A percentile compares a stretch with the other conserved stretches of the same genome.
phyloP scores from a whole-genome alignment of 2,888 invertebrate species.

The Crepidodera aurea region DNA sequence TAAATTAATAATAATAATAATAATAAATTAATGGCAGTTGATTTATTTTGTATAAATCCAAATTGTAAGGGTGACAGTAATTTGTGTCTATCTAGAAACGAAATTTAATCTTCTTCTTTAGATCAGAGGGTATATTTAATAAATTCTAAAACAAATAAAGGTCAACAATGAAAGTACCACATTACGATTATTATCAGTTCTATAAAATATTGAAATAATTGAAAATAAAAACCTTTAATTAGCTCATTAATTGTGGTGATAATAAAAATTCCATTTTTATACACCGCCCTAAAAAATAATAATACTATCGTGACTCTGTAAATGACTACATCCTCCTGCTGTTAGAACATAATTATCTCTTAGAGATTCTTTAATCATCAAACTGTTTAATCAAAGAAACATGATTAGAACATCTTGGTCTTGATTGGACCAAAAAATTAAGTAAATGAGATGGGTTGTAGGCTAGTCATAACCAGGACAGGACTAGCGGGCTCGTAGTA shows the following conservation, averaged over 20 bases:
- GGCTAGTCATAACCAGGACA: background rate
- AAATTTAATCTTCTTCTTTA: too few species aligned
- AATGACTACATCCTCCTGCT: conserved; percentile 32
- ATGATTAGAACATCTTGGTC: conserved; percentile 1
- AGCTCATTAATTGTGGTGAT: background rate
- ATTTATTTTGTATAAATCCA: too few species aligned
- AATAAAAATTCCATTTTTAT: conserved; percentile 24
- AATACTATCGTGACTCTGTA: conserved; percentile 36
- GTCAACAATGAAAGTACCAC: too few species aligned
- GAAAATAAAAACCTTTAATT: background rate
- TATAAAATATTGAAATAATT: too few species aligned
- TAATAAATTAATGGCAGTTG: too few species aligned
- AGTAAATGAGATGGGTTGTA: background rate
- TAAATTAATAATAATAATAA: too few species aligned
- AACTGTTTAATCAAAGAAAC: conserved; percentile 11
- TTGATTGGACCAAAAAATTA: conserved; percentile 2
- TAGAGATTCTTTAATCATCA: conserved; percentile 28
- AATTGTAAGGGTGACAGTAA: too few species aligned
- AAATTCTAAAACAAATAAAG: too few species aligned
- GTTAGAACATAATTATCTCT: conserved; percentile 22
- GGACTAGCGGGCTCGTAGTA: background rate
- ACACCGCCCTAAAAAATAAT: conserved; percentile 1
- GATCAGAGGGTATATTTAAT: too few species aligned
- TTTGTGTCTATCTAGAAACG: too few species aligned
- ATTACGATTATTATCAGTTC: too few species aligned